These are phyloP conservation scores for Stenopsyche tienmushanensis DNA, from an alignment of 1,140 invertebrate species.

Conservation along the genomic window DNA sequence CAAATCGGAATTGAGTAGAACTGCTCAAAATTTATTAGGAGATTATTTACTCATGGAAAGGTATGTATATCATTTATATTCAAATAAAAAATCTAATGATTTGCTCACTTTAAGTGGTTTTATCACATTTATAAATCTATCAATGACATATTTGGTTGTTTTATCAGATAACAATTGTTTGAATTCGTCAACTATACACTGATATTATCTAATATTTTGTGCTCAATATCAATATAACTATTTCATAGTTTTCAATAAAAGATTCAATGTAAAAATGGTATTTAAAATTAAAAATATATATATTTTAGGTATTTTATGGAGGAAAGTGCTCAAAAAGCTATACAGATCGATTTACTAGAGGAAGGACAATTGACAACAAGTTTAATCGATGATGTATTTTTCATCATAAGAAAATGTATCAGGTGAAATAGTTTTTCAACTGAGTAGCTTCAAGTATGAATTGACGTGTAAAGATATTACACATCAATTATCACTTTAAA, in stretches of 20 bases:
- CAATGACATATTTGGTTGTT: too few relatives aligned
- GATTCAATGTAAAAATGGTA: background rate
- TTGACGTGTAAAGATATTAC: slow-evolving; percentile 10
- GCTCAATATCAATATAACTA: background rate
- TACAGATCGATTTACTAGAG: slow-evolving; percentile 80
- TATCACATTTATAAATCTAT: too few relatives aligned
- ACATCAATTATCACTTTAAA: slow-evolving; percentile 5
- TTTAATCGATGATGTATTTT: slow-evolving; percentile 97
- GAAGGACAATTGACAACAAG: slow-evolving; percentile 78
- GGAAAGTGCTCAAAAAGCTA: slow-evolving; percentile 92
- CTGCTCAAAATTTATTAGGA: slow-evolving; percentile 88
- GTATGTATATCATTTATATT: slow-evolving; percentile 42
- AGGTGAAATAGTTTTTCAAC: slow-evolving; percentile 58
- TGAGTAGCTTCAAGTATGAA: too few relatives aligned
- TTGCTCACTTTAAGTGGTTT: too few relatives aligned
- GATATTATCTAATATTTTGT: too few relatives aligned
- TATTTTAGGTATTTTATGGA: slow-evolving; percentile 81
- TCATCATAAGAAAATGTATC: slow-evolving; percentile 95
- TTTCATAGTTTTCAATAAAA: background rate
- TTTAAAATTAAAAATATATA: slow-evolving; percentile 17
- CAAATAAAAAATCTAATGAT: too few relatives aligned
- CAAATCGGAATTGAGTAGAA: slow-evolving; percentile 75
- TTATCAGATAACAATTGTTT: too few relatives aligned
- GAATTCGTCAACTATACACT: too few relatives aligned
- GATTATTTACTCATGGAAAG: slow-evolving; percentile 92